phyloP scores from a whole-genome alignment of 2,888 invertebrate species.

The Phytoseiulus persimilis region DNA sequence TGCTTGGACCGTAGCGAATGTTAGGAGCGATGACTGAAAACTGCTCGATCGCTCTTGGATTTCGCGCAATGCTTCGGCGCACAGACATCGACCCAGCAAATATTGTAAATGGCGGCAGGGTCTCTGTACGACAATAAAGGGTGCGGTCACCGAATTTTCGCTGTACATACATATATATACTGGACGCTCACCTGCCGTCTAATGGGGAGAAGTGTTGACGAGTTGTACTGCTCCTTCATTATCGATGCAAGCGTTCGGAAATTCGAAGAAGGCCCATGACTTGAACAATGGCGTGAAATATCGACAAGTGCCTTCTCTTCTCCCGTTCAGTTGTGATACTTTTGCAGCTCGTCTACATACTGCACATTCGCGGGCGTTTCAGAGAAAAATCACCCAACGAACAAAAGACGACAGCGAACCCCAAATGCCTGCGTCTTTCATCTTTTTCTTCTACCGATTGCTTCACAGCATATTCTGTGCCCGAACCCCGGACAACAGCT shows the following conservation, averaged over 20 bases:
- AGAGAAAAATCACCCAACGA: background rate
- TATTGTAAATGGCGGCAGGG: background rate
- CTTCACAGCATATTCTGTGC: background rate
- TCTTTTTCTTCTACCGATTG: background rate
- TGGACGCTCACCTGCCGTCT: background rate
- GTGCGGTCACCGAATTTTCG: background rate
- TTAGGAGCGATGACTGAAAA: background rate
- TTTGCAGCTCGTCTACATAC: background rate
- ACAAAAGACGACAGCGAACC: background rate
- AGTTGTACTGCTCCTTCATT: background rate
- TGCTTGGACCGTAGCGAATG: background rate
- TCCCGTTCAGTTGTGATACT: background rate
- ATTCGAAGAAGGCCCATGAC: too few species aligned
- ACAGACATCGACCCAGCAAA: background rate
- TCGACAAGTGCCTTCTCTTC: background rate
- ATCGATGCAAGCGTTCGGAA: background rate
- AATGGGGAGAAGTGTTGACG: background rate
- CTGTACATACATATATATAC: background rate
- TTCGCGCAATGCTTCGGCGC: background rate
- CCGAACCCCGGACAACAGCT: background rate
- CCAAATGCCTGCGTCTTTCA: background rate
- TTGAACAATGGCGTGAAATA: conserved; percentile 5
- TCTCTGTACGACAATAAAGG: background rate
- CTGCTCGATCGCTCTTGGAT: background rate
- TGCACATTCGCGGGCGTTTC: background rate